Base-by-base conservation (phyloP, 2,113 vertebrate genomes). In the Clinocottus analis region DNA sequence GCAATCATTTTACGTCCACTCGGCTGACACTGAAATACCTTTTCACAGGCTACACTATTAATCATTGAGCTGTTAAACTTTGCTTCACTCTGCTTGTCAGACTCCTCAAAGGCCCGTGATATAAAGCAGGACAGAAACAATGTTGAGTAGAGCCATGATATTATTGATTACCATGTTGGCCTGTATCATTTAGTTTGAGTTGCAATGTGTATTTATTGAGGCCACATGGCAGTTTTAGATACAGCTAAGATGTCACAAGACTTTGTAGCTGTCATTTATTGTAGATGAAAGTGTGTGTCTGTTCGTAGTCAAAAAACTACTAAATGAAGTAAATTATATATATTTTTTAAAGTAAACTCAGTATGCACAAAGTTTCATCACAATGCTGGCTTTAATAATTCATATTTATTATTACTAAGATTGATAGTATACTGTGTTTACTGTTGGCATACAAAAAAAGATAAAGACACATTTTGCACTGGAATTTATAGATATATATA, bases 1-100 rank as follows among this genome's bases (percentile, higher is more conserved):
- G 25, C 68, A 77, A 75, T 87, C 67, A 81, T 79, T 89, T 86
- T 41, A 73, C 27, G 1, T 91, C 79, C 75, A 64, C 71, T 78
- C 21, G 41, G 39, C 84, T 80, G 84, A 76, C 73, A 72, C 61
- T 66, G 76, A 79, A 87, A 82, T 68, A 72, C 70, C 53, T 77
- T 2, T 45, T 86, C 58, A 70, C 45, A 37, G 77, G 53, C 71
- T 6, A 9, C 43, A 27, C 51, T 53, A 37, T 85, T 83, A 73
- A 78, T 92, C 88, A 78, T 7, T 65, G 25, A 88, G 77, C 80
- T 79, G 75, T 53, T 89, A 51, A 78, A 84, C 58, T 73, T 74
- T 72, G 17, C 53, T 65, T 83, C 66, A 65, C 69, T 84, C 69
- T 72, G 72, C 72, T 27, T 88, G 80, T 85, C 86, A 66, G 33